Evolutionary conservation across 2,888 invertebrate genomes (phyloP), one percentile per base, ranked within the genome.

Genomic region (Cerastoderma edule): DNA sequence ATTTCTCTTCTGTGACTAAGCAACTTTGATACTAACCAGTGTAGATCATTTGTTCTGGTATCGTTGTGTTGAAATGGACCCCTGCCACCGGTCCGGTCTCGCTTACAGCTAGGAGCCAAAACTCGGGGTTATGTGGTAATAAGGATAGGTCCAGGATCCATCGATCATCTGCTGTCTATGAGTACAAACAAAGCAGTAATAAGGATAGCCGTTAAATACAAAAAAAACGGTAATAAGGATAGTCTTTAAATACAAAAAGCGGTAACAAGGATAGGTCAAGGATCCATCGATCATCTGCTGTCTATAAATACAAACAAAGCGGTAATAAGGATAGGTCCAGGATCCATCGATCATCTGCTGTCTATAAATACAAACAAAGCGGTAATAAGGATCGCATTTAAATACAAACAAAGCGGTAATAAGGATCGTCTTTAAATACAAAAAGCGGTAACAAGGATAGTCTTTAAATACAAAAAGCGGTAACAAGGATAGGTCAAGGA

Each of bases 61-160:
- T 63, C 2, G 74, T 67, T 2, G 69, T 60, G 35, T 83, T 76
- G 39, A 87, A 86, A 19, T 76, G 78, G 6, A 78, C 71, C n/a
- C 74, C 69, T 8, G 86, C 80, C 33, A 81, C 63, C 0, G 85
- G 82, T 1, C 86, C 85, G 28, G 83, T 78, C 48, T 80, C 75
- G 10, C 77, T 78, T 2, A 86, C 82, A 5, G 85, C 87, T 53
- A 85, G 46, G 16, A 87, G 67, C 83, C 83, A 83, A 75, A 87
- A 85, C 60, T 60, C 60, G 10, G 32, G 60, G 27, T 60, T 39
- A 10, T 60, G 60, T 10, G 60, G 60, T 5, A 60, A 19, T 32
- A n/a, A 19, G n/a, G 60, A 60, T 39, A 60, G 27, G 24, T 60
- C 60, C 0, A 60, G 60, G 22, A 60, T 39, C 10, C 19, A 24